These are phyloP conservation scores for Malachius bipustulatus DNA, from an alignment of 2,888 invertebrate genomes.

Conservation along the genomic window DNA sequence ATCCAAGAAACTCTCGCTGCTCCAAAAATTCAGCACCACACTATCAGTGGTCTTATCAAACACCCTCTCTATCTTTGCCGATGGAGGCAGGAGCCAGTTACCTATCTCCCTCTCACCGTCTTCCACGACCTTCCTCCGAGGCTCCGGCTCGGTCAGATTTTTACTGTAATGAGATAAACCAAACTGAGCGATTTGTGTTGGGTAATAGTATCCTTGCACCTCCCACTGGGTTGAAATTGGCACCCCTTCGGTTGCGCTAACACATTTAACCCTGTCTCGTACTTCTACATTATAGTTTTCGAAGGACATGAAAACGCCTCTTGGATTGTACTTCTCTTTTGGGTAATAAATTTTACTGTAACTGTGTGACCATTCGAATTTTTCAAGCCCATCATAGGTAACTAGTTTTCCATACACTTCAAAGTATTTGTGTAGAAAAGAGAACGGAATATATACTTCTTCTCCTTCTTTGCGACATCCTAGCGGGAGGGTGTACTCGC, in stretches of 20 bases:
- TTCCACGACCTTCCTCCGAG: slow-evolving; percentile 59
- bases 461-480: slow-evolving; percentile 39
- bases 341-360: slow-evolving; percentile 85
- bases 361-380: slow-evolving; percentile 92
- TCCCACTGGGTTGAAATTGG: slow-evolving; percentile 98
- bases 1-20: slow-evolving; percentile 55
- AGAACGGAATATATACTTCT: slow-evolving; percentile 85
- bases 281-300: slow-evolving; percentile 97
- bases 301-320: slow-evolving; percentile 90
- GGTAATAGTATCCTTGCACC: slow-evolving; percentile 89
- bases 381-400: slow-evolving; percentile 57
- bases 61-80: slow-evolving; percentile 50
- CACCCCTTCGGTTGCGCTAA: slow-evolving; percentile 87
- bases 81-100: slow-evolving; percentile 64
- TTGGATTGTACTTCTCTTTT: slow-evolving; percentile 77
- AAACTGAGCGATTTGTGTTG: slow-evolving; percentile 97
- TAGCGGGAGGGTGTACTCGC: slow-evolving; percentile 54
- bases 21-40: slow-evolving; percentile 59
- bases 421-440: slow-evolving; percentile 86
- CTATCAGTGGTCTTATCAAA: slow-evolving; percentile 47
- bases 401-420: slow-evolving; percentile 85
- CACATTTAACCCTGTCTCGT: slow-evolving; percentile 89
- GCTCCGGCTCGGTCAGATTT: slow-evolving; percentile 75
- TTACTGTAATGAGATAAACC: slow-evolving; percentile 96
- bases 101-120: slow-evolving; percentile 57